Evolutionary conservation across 2,113 vertebrate species (phyloP).

Genomic region (Oncorhynchus mykiss): DNA sequence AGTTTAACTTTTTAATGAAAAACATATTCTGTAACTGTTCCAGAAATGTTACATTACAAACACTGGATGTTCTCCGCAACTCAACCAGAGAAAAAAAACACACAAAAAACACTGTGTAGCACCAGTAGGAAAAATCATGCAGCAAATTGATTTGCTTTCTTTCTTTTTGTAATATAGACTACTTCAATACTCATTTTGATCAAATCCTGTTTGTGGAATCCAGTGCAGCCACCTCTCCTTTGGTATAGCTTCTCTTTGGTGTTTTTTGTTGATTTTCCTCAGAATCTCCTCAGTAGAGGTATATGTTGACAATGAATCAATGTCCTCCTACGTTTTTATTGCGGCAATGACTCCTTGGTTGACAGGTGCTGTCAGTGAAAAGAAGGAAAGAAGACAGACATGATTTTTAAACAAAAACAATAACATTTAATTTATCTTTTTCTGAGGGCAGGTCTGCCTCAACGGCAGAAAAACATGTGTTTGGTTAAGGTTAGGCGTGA

Average conservation of each 20-base stretch:
- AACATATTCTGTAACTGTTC: slow-evolving; percentile 40
- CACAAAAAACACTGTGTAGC: slow-evolving; percentile 71
- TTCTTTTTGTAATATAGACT: slow-evolving; percentile 53
- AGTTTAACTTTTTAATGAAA: slow-evolving; percentile 31
- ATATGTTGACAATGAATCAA: slow-evolving; percentile 49
- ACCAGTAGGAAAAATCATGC: slow-evolving; percentile 83
- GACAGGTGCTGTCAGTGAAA: slow-evolving; percentile 61
- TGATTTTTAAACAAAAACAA: neutral
- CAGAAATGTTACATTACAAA: slow-evolving; percentile 59
- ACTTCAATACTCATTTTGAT: slow-evolving; percentile 68
- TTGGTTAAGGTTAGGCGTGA: neutral
- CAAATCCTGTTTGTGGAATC: slow-evolving; percentile 78
- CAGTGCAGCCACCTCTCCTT: slow-evolving; percentile 81
- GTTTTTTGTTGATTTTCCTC: slow-evolving; percentile 60
- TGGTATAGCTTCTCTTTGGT: slow-evolving; percentile 74
- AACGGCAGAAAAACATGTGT: neutral
- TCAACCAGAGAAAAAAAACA: slow-evolving; percentile 51
- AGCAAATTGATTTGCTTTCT: slow-evolving; percentile 66
- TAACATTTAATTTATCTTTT: too few species aligned
- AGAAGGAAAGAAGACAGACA: neutral
- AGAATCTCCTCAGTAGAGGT: slow-evolving; percentile 73
- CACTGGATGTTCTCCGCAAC: slow-evolving; percentile 63
- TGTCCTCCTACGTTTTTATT: slow-evolving; percentile 77
- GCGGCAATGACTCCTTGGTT: slow-evolving; percentile 60
- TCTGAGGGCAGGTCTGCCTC: too few species aligned